phyloP scores from a whole-genome alignment of 2,888 invertebrate genomes.

The Melanchra persicariae region DNA sequence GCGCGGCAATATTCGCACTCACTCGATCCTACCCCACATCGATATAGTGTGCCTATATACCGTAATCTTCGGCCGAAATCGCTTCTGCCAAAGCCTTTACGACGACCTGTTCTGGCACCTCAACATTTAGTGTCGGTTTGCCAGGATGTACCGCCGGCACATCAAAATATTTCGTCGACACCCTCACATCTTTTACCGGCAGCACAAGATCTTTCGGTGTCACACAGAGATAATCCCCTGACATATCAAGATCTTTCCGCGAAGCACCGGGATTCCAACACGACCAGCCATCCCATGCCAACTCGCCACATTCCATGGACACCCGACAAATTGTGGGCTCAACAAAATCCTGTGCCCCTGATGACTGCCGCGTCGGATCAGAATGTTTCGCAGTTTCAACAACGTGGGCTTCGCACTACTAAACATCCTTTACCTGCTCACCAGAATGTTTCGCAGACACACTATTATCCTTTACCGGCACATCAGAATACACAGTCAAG shows the following conservation, averaged over 20 bases:
- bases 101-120: background rate
- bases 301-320: slow-evolving; percentile 1
- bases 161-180: background rate
- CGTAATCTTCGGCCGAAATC: slow-evolving; percentile 2
- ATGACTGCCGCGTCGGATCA: background rate
- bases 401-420: background rate
- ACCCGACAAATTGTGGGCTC: background rate
- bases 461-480: background rate
- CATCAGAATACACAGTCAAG: background rate
- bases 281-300: background rate
- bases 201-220: slow-evolving; percentile 1
- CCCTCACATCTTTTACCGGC: background rate
- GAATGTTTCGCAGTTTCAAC: background rate
- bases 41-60: background rate
- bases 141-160: background rate
- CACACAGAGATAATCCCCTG: background rate
- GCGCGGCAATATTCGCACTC: background rate
- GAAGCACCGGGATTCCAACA: background rate
- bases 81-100: background rate
- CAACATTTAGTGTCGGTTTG: background rate
- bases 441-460: background rate
- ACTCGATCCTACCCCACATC: background rate
- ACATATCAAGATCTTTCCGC: background rate
- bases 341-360: background rate
- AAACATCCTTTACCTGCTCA: background rate